phyloP scores from a whole-genome alignment of 2,797 vertebrate species.

The Amniataba percoides region DNA sequence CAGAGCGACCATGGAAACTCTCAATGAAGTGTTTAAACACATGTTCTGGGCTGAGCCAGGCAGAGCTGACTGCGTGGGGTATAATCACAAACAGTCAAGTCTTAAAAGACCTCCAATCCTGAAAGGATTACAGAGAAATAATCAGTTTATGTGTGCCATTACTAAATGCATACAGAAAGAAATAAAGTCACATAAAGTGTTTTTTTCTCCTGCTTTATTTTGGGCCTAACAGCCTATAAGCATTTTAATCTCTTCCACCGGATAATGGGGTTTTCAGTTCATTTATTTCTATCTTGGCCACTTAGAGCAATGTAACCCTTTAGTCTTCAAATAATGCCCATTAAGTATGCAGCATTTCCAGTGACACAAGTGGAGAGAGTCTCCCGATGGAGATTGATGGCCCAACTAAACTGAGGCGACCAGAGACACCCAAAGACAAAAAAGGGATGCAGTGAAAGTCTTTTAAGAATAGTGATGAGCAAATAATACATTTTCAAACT shows the following conservation, averaged over 20 bases:
- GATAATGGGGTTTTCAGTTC: conserved; percentile 81
- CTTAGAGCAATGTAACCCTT: conserved; percentile 72
- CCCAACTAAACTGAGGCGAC: conserved; percentile 61
- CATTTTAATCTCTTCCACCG: conserved; percentile 73
- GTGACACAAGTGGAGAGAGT: conserved; percentile 66
- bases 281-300: conserved; percentile 81
- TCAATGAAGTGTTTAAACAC: conserved; percentile 83
- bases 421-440: conserved; percentile 50
- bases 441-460: conserved; percentile 44
- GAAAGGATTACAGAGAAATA: conserved; percentile 77
- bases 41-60: conserved; percentile 75
- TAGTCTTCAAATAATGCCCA: conserved; percentile 75
- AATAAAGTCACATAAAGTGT: conserved; percentile 66
- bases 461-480: conserved; percentile 54
- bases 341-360: conserved; percentile 77
- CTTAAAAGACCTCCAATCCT: conserved; percentile 76
- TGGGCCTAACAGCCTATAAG: conserved; percentile 59
- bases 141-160: conserved; percentile 76
- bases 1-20: conserved; percentile 73
- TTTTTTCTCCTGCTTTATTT: conserved; percentile 55
- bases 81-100: conserved; percentile 83
- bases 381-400: conserved; percentile 75
- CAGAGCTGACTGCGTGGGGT: conserved; percentile 78
- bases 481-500: conserved; percentile 45
- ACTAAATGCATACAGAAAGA: conserved; percentile 66